Base-by-base conservation (phyloP, 2,888 invertebrate species). In the Folsomia manolachei region DNA sequence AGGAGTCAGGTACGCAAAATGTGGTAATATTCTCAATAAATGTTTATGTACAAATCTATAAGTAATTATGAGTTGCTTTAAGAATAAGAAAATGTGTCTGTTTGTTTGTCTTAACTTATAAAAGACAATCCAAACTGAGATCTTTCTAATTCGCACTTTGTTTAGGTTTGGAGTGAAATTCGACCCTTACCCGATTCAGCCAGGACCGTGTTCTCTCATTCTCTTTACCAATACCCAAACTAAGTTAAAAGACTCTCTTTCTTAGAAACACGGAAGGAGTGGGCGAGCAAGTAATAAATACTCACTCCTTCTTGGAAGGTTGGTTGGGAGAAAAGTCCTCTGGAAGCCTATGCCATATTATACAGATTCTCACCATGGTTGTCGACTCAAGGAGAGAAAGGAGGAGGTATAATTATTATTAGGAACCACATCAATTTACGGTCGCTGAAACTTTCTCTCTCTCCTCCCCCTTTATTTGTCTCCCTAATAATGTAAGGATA, bases 351-450 rank as follows among this genome's bases (percentile, higher is more conserved):
- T n/a, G n/a, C n/a, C n/a, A n/a, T n/a, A n/a, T n/a, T n/a, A n/a
- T n/a, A n/a, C n/a, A n/a, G n/a, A n/a, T n/a, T n/a, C n/a, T n/a
- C n/a, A n/a, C n/a, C n/a, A n/a, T n/a, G n/a, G n/a, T n/a, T n/a
- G n/a, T n/a, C n/a, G n/a, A n/a, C 51, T 51, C 65, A 51, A 21
- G 56, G 4, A 19, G 21, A n/a, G 56, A 7, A 19, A 14, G 39
- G 69, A 69, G 61, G 25, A 69, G 61, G 61, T 61, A 69, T 60
- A 69, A 69, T 69, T 69, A 69, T 69, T 69, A 69, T 69, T 69
- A 69, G 61, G 61, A 61, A 69, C 69, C 69, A 61, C 69, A 69
- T 69, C 69, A 69, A 69, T 69, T 69, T 69, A 69, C 61, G 60
- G 69, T 61, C 61, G 19, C 61, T 27, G 56, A 56, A 69, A 69